Base-by-base conservation (phyloP, 2,797 vertebrate species). In the Coilia nasus region DNA sequence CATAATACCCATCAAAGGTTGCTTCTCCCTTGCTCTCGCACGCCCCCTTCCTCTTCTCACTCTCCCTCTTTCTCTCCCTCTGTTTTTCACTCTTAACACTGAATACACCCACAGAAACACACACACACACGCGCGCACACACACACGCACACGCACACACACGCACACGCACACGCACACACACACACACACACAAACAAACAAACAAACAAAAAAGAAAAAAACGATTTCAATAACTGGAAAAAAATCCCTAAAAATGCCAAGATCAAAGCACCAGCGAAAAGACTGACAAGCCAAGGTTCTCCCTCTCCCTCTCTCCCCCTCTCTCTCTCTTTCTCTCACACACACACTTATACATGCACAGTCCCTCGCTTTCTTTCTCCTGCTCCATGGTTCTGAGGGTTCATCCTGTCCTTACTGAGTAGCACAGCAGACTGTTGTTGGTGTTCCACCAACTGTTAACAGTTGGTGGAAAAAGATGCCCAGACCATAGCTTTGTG, bases 1-100 rank as follows among this genome's bases (percentile, higher is more conserved):
- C n/a, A 83, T 82, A 84, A 75, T 83, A 84, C 59, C 75, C 60
- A 64, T 85, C 71, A 84, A 84, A 56, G 80, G 25, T 50, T 83
- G 84, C 85, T 81, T 82, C 56, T 83, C 19, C 60, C 28, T 47
- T n/a, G 6, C 23, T 35, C 5, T 2, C 35, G 35, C 35, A 41
- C 5, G 35, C 35, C 35, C 35, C 35, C 5, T 41, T 41, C 35
- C 35, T 41, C 35, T 41, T 41, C 35, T 41, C 2, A 41, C 64
- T 31, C 25, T 2, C 25, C 6, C 12, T 15, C 64, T 71, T 23
- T 31, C 12, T 31, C 64, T 35, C 64, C 31, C 28, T 41, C 35
- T 41, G 2, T 41, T 5, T 41, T 3, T 59, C 64, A 31, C 28
- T 71, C 64, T 31, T n/a, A n/a, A n/a, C n/a, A n/a, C n/a, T n/a